Evolutionary conservation across 2,888 invertebrate species (phyloP), one percentile per base, ranked within the genome.

Genomic region (Diaperis boleti): DNA sequence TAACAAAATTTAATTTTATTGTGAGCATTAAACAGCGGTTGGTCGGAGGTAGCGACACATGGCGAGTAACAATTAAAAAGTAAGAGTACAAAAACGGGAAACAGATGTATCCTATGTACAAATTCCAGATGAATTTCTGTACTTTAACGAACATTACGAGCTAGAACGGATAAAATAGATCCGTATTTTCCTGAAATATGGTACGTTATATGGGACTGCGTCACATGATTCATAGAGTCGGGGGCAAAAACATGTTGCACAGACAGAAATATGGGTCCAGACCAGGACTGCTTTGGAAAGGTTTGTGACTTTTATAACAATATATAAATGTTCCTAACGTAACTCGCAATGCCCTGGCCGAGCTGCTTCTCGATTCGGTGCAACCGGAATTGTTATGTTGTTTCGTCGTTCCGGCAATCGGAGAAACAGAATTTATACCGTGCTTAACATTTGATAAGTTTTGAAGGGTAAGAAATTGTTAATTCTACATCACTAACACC

Each of bases 231-330:
- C 78, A 79, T 79, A 72, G 74, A 76, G 75, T 76, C 72, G 72
- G 74, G 71, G 67, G 74, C 76, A 79, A 78, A 80, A 80, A 80
- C 79, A 80, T 79, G 78, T 79, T 80, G 79, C 79, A 72, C 73
- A 72, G 79, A 78, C 79, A 79, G 80, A 80, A 79, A 78, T 80
- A 80, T 79, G 78, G 74, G 70, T 59, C 68, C 65, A 55, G 71
- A 67, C 68, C 69, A 69, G 66, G 55, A 68, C 75, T 76, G 76
- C 67, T 73, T 69, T 64, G 70, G 76, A 77, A 77, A 76, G 75
- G 76, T 77, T 78, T 77, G 76, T 74, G 77, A 78, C 78, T 76
- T 77, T 77, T 77, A 77, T 77, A 77, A 77, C 74, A 78, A 77
- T 77, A 77, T 77, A 77, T 77, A 76, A 76, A 77, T 74, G 76